Percentiles rank a stretch among this genome's conserved stretches.
Conservation (phyloP, 2,113 vertebrate species). For the Hemiprocne comata region DNA sequence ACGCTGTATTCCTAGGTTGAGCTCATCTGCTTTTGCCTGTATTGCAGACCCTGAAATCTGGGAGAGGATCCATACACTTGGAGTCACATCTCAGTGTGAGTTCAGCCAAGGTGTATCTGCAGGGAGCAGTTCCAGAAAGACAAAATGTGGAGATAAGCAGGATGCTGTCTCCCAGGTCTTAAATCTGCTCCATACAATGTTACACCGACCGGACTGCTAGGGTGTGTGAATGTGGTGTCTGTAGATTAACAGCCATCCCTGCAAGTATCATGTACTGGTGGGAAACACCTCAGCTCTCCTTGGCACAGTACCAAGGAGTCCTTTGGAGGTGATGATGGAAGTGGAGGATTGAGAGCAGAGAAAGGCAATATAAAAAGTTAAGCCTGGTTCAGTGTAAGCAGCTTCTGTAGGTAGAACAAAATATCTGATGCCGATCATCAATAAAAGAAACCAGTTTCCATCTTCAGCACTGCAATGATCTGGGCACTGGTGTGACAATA, state of each 20-base stretch:
- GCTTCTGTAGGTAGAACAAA: neutral
- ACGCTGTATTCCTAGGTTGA: neutral
- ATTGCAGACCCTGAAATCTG: neutral
- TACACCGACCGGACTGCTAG: neutral
- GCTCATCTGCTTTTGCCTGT: neutral
- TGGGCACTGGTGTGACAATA: neutral
- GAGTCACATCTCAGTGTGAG: neutral
- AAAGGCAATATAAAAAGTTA: neutral
- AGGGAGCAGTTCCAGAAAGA: neutral
- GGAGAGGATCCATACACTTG: neutral
- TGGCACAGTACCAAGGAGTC: neutral
- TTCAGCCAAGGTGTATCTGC: neutral
- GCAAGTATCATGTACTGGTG: rapidly evolving
- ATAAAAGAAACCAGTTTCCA: neutral
- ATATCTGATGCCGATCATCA: neutral
- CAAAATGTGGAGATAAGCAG: neutral
- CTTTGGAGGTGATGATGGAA: neutral
- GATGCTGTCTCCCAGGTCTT: neutral
- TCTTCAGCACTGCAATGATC: neutral
- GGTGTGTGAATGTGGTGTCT: neutral
- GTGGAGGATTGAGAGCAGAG: neutral
- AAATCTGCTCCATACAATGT: neutral
- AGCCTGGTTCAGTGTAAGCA: neutral
- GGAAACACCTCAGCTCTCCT: neutral
- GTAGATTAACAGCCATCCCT: neutral